Percentiles rank a stretch among this genome's conserved stretches.
These are phyloP conservation scores for Menidia menidia DNA, from an alignment of 2,797 vertebrate genomes.

Conservation along the genomic window DNA sequence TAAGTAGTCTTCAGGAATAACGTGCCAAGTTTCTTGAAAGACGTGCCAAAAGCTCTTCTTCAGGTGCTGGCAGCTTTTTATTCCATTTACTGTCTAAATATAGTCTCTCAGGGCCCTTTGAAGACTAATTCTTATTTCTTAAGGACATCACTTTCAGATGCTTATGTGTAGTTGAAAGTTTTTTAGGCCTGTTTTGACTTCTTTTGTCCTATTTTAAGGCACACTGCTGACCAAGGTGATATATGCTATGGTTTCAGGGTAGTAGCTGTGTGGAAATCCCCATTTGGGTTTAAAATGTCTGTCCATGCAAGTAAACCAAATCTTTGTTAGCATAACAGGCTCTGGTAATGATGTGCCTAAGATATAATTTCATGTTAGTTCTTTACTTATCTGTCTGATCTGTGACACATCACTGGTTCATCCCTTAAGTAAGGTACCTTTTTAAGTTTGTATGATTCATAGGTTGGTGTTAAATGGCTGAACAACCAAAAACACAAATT, in stretches of 20 bases:
- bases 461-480: background rate
- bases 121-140: background rate
- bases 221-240: background rate
- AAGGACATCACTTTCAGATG: background rate
- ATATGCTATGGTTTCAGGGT: background rate
- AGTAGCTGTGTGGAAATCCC: background rate
- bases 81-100: background rate
- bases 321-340: too few species aligned
- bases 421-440: background rate
- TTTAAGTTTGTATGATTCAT: background rate
- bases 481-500: background rate
- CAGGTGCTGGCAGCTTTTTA: background rate
- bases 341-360: background rate
- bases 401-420: background rate
- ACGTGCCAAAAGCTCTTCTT: background rate
- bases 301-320: background rate
- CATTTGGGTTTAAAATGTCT: background rate
- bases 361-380: background rate
- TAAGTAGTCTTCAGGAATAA: background rate
- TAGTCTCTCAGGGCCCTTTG: too few species aligned
- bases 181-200: background rate
- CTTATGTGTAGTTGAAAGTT: background rate
- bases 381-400: background rate
- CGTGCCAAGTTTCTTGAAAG: background rate
- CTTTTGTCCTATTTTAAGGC: background rate